Evolutionary conservation across 2,113 vertebrate species (phyloP).

Genomic region (Gulo gulo): DNA sequence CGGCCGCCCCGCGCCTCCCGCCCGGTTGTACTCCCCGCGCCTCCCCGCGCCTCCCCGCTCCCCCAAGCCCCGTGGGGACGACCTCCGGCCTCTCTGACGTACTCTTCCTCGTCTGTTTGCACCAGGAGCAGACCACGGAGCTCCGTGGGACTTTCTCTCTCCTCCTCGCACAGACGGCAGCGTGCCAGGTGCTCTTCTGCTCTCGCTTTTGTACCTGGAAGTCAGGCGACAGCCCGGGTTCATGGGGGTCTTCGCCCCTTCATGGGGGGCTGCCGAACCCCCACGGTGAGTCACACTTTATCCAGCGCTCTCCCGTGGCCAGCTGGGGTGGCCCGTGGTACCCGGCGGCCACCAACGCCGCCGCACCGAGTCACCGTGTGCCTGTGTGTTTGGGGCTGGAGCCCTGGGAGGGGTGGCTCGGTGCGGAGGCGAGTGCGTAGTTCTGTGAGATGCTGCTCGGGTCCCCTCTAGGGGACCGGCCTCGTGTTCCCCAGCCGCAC

Average conservation of each 20-base stretch:
- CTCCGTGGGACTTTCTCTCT: not conserved
- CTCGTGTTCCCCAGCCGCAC: not conserved
- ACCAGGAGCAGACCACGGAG: not conserved
- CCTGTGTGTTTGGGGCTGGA: not conserved
- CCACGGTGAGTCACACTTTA: not conserved
- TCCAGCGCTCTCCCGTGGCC: not conserved
- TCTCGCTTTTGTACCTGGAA: not conserved
- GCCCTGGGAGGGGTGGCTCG: not conserved
- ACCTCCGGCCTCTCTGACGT: not conserved
- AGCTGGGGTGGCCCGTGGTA: too few relatives aligned
- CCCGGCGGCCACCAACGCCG: accelerated
- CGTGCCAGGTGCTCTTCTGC: not conserved
- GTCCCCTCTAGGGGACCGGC: too few relatives aligned
- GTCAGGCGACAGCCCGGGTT: not conserved
- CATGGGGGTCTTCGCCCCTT: not conserved
- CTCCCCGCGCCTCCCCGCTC: not conserved
- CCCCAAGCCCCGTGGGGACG: not conserved
- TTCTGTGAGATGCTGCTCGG: not conserved
- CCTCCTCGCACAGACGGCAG: not conserved
- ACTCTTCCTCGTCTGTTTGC: not conserved
- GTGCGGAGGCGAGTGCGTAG: not conserved
- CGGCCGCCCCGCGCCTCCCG: not conserved
- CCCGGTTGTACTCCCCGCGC: not conserved
- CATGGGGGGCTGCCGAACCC: not conserved
- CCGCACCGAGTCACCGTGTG: not conserved